Percentiles rank a stretch among this genome's conserved stretches.
phyloP scores from a whole-genome alignment of 2,113 vertebrate species.

The Parotia lawesii region DNA sequence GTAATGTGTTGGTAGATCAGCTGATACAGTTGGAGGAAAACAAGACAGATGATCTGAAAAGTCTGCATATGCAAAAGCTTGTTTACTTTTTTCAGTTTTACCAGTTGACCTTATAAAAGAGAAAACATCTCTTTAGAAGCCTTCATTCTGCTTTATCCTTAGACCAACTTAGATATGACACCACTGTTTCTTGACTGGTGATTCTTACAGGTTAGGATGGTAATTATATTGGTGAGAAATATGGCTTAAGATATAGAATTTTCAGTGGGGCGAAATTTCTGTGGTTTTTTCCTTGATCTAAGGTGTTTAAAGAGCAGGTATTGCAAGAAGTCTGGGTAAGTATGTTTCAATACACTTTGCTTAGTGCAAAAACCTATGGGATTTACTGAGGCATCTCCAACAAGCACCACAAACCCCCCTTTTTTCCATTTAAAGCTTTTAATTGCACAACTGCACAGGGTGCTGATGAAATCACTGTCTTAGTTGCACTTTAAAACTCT shows the following conservation, averaged over 20 bases:
- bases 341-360: neutral
- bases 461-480: neutral
- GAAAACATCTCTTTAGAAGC: fast-evolving
- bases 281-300: neutral
- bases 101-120: neutral
- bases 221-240: neutral
- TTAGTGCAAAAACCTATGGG: neutral
- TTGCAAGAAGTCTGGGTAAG: neutral
- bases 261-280: neutral
- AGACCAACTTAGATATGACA: neutral
- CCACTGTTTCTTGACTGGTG: neutral
- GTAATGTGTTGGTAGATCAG: neutral
- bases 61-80: neutral
- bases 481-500: neutral
- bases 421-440: neutral
- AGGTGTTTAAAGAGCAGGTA: neutral
- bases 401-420: neutral
- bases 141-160: neutral
- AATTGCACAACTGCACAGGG: neutral
- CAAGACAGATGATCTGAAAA: neutral
- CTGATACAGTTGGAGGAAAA: neutral
- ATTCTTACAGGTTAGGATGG: neutral
- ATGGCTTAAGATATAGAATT: neutral
- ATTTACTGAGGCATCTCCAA: neutral
- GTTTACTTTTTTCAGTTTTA: neutral